These are phyloP conservation scores for Notodonta ziczac DNA, from an alignment of 2,888 invertebrate species.

Conservation along the genomic window DNA sequence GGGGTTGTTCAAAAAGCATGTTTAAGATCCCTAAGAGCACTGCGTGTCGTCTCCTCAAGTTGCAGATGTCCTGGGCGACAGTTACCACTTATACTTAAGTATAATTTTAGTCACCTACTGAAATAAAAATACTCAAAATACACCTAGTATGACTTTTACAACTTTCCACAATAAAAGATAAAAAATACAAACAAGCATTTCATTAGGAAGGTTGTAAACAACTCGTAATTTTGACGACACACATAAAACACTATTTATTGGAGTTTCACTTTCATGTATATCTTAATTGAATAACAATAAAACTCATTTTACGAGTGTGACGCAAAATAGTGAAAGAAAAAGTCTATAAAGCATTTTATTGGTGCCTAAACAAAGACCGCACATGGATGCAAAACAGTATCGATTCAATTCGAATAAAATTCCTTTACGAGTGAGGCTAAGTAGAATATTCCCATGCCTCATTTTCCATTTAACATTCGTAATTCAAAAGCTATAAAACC, in stretches of 20 bases:
- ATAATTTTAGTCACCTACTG: too few relatives aligned
- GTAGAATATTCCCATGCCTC: slow-evolving; percentile 67
- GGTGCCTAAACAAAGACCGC: slow-evolving; percentile 33
- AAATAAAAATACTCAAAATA: neutral
- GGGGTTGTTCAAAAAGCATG: too few relatives aligned
- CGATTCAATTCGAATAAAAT: slow-evolving; percentile 56
- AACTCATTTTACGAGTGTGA: slow-evolving; percentile 33
- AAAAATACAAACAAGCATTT: slow-evolving; percentile 16
- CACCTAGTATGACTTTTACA: slow-evolving; percentile 10
- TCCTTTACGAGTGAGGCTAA: slow-evolving; percentile 44
- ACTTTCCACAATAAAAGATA: slow-evolving; percentile 17
- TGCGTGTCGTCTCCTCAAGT: too few relatives aligned
- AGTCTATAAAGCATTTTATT: slow-evolving; percentile 45
- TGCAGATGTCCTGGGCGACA: too few relatives aligned
- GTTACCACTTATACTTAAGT: too few relatives aligned
- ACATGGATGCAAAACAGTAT: slow-evolving; percentile 43
- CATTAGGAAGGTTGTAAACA: slow-evolving; percentile 25
- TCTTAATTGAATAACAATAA: slow-evolving; percentile 42
- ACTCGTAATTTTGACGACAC: slow-evolving; percentile 21
- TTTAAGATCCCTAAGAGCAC: too few relatives aligned
- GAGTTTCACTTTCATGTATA: slow-evolving; percentile 24
- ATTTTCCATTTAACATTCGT: slow-evolving; percentile 70
- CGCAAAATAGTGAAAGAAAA: slow-evolving; percentile 34
- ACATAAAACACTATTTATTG: slow-evolving; percentile 23
- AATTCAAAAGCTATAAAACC: slow-evolving; percentile 69